Evolutionary conservation across 2,797 vertebrate species (phyloP).

Genomic region (Graptemys geographica): DNA sequence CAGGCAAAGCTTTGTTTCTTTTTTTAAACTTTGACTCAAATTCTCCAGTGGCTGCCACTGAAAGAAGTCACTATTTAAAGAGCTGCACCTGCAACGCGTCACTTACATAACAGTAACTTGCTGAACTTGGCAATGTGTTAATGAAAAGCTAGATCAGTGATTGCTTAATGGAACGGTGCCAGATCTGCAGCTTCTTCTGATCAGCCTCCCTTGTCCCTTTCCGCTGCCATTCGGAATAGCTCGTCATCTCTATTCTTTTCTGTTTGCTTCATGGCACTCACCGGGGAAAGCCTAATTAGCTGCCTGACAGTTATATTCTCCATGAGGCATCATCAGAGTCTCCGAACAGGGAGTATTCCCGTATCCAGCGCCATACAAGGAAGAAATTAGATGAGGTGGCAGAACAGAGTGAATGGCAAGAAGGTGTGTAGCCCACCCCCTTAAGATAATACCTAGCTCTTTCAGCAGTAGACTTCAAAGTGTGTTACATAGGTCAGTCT

Average conservation of each 20-base stretch:
- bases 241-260: constrained; percentile 14
- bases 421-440: neutral
- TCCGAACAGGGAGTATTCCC: constrained; percentile 13
- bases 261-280: neutral
- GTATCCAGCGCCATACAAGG: neutral
- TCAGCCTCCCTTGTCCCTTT: constrained; percentile 13
- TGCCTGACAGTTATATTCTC: constrained; percentile 25
- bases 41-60: neutral
- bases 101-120: constrained; percentile 55
- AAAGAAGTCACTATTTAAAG: constrained; percentile 36
- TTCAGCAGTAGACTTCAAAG: neutral
- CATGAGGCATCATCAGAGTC: neutral
- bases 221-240: neutral
- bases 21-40: neutral
- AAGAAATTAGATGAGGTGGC: neutral
- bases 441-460: neutral
- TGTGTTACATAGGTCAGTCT: neutral
- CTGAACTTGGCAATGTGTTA: neutral
- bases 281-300: constrained; percentile 52
- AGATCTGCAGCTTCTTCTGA: neutral
- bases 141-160: neutral
- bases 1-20: neutral
- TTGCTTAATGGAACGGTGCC: constrained; percentile 19
- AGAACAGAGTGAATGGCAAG: neutral
- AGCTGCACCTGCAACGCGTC: fast-evolving